A percentile compares a stretch with the other conserved stretches of the same genome.
Conservation (phyloP, 2,888 invertebrate species). For the Dicycla oo region DNA sequence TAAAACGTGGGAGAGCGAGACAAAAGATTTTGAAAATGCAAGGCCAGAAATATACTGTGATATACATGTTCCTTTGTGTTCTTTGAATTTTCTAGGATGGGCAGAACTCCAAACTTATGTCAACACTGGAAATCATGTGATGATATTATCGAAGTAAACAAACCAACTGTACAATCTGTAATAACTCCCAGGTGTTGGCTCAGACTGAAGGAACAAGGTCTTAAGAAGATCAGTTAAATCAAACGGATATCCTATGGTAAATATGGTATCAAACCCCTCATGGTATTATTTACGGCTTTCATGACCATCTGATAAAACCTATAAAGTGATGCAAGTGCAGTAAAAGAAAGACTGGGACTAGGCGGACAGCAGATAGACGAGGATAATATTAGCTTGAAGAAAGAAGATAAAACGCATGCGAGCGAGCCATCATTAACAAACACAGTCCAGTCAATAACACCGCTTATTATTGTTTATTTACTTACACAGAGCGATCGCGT, state of each 20-base stretch:
- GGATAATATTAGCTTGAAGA: neutral
- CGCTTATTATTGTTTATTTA: slow-evolving; percentile 52
- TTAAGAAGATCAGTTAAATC: neutral
- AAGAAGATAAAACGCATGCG: slow-evolving; percentile 10
- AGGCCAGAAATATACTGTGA: slow-evolving; percentile 15
- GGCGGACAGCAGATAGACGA: neutral
- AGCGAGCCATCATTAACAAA: slow-evolving; percentile 12
- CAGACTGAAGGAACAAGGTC: neutral
- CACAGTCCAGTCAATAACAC: slow-evolving; percentile 14
- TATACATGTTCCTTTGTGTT: neutral
- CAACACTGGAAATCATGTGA: slow-evolving; percentile 12
- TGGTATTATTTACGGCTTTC: neutral
- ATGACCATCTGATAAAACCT: slow-evolving; percentile 6
- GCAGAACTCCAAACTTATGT: slow-evolving; percentile 35
- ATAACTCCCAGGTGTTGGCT: neutral
- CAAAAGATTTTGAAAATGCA: slow-evolving; percentile 28
- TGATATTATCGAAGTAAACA: slow-evolving; percentile 13
- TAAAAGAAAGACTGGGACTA: neutral
- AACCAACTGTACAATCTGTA: neutral
- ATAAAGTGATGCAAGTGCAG: neutral
- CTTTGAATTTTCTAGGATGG: slow-evolving; percentile 28
- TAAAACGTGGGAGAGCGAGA: slow-evolving; percentile 20
- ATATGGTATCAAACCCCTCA: neutral
- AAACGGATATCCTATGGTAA: neutral
- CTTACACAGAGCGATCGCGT: slow-evolving; percentile 61